phyloP scores from a whole-genome alignment of 2,888 invertebrate species.

The Prosapia bicincta region DNA sequence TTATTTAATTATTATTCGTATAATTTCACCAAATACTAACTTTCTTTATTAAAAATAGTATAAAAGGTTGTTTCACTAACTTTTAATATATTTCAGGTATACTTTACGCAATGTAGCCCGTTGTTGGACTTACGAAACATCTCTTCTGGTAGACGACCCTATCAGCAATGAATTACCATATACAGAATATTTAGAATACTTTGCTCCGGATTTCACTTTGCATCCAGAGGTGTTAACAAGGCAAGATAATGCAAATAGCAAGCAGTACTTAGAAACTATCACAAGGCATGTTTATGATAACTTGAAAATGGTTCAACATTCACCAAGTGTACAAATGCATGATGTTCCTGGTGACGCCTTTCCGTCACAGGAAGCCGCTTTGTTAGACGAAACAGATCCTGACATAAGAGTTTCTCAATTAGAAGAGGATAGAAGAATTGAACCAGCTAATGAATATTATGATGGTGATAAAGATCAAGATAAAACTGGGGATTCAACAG shows the following conservation, averaged over 20 bases:
- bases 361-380: constrained; percentile 51
- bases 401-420: constrained; percentile 74
- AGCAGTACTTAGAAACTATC: constrained; percentile 92
- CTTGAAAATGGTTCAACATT: constrained; percentile 86
- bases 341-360: constrained; percentile 69
- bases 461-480: constrained; percentile 90
- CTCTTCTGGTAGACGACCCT: constrained; percentile 85
- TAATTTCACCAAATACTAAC: no score
- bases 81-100: constrained; percentile 50
- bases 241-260: constrained; percentile 91
- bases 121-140: constrained; percentile 99
- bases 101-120: constrained; percentile 95
- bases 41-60: no score
- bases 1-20: no score
- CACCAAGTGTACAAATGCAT: constrained; percentile 97
- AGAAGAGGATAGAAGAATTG: constrained; percentile 77
- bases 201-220: constrained; percentile 93
- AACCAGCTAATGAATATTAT: constrained; percentile 83
- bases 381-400: constrained; percentile 73
- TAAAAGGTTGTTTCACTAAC: no score
- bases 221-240: constrained; percentile 88
- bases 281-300: constrained; percentile 85
- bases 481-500: not conserved
- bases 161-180: constrained; percentile 94
- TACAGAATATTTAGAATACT: constrained; percentile 95